These are phyloP conservation scores for Pasiphila rectangulata DNA, from an alignment of 2,888 invertebrate genomes.

Conservation along the genomic window DNA sequence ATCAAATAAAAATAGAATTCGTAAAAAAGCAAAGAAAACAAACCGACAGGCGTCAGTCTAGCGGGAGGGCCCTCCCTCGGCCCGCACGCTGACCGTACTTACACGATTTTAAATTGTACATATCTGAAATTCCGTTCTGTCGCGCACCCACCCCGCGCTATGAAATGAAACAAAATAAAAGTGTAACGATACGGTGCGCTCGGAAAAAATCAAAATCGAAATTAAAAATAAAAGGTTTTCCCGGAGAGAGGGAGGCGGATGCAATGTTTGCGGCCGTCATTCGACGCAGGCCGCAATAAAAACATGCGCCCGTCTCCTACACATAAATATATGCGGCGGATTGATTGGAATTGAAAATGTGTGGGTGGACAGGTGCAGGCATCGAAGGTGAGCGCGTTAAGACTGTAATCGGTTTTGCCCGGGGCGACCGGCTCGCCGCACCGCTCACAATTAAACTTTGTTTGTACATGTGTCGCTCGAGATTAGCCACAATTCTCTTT, in stretches of 20 bases:
- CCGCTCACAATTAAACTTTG: slow-evolving; percentile 80
- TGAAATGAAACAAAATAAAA: slow-evolving; percentile 82
- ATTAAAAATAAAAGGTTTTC: slow-evolving; percentile 78
- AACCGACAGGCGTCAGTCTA: slow-evolving; percentile 80
- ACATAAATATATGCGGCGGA: slow-evolving; percentile 76
- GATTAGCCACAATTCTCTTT: slow-evolving; percentile 79
- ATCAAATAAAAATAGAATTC: slow-evolving; percentile 81
- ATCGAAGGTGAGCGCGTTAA: slow-evolving; percentile 78
- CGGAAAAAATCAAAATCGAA: slow-evolving; percentile 80
- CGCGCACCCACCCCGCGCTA: slow-evolving; percentile 79
- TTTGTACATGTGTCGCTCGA: slow-evolving; percentile 80
- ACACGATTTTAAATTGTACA: slow-evolving; percentile 82
- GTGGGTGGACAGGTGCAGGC: slow-evolving; percentile 59
- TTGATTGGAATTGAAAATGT: slow-evolving; percentile 81
- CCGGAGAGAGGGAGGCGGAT: slow-evolving; percentile 69
- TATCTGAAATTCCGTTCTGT: slow-evolving; percentile 81
- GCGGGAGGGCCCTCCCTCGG: slow-evolving; percentile 54
- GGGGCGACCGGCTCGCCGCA: slow-evolving; percentile 51
- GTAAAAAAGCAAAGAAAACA: slow-evolving; percentile 79
- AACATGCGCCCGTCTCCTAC: slow-evolving; percentile 69
- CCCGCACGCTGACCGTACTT: slow-evolving; percentile 75
- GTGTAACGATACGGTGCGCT: slow-evolving; percentile 68
- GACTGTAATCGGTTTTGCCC: slow-evolving; percentile 80
- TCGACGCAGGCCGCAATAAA: slow-evolving; percentile 79
- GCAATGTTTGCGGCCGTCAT: slow-evolving; percentile 79